phyloP scores from a whole-genome alignment of 2,888 invertebrate species.

The Zonitis immaculata region DNA sequence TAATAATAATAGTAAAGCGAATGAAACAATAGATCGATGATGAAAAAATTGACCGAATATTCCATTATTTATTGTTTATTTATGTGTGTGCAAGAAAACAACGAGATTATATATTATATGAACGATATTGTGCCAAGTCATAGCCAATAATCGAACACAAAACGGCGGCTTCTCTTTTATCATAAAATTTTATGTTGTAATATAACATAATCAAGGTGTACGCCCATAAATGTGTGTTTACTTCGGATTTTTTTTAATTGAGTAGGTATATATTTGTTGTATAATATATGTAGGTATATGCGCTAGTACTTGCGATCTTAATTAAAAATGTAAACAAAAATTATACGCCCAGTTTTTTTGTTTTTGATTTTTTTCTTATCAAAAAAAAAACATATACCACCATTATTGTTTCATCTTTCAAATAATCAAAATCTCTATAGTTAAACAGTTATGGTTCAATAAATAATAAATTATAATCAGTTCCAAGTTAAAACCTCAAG shows the following conservation, averaged over 20 bases:
- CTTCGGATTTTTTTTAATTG: too few relatives aligned
- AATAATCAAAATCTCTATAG: too few relatives aligned
- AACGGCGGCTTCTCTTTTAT: conserved; percentile 25
- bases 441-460: too few relatives aligned
- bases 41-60: background rate
- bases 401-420: too few relatives aligned
- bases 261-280: too few relatives aligned
- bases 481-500: too few relatives aligned
- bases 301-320: conserved; percentile 22
- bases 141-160: conserved; percentile 36
- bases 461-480: too few relatives aligned
- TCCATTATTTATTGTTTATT: background rate
- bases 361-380: too few relatives aligned
- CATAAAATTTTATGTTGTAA: background rate
- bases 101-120: too few relatives aligned
- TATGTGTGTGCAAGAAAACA: background rate
- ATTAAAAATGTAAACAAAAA: conserved; percentile 33
- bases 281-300: background rate
- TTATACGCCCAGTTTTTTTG: conserved; percentile 15
- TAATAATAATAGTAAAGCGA: too few relatives aligned
- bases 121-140: conserved; percentile 33
- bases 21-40: background rate
- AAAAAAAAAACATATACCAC: too few relatives aligned
- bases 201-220: background rate
- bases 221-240: background rate